These are phyloP conservation scores for Lepidothrix coronata DNA, from an alignment of 2,113 vertebrate species.

Conservation along the genomic window DNA sequence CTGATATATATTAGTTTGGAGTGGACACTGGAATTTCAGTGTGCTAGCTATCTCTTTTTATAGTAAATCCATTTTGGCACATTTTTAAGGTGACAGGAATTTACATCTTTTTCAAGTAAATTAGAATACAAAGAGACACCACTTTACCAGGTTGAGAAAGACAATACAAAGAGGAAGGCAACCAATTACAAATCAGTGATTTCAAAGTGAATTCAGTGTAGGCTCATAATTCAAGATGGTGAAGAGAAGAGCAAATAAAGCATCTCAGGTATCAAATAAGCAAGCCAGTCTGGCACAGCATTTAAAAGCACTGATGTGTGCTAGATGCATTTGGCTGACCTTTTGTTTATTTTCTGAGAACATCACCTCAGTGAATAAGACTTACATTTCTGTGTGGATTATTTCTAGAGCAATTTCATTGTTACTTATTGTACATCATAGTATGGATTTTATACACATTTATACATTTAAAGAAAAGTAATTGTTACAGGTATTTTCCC, in stretches of 20 bases:
- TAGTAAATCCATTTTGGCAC: slow-evolving; percentile 24
- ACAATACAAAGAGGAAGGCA: not conserved
- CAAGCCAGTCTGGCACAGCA: not conserved
- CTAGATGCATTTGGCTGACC: not conserved
- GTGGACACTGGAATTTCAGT: slow-evolving; percentile 5
- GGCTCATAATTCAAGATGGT: not conserved
- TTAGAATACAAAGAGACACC: not conserved
- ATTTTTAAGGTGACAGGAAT: slow-evolving; percentile 34
- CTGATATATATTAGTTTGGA: not conserved
- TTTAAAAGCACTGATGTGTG: not conserved
- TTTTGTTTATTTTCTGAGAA: slow-evolving; percentile 2
- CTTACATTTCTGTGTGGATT: not conserved
- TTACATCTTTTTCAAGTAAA: slow-evolving; percentile 17
- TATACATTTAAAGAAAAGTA: not conserved
- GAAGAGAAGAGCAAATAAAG: not conserved
- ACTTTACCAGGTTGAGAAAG: not conserved
- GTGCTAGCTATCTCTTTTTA: slow-evolving; percentile 3
- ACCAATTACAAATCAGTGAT: not conserved
- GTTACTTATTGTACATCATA: not conserved
- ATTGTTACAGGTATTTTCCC: not conserved
- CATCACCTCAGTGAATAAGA: not conserved
- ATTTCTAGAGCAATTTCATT: not conserved
- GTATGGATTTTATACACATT: not conserved
- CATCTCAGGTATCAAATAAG: not conserved
- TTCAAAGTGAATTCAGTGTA: not conserved